These are phyloP conservation scores for Hydrochoerus hydrochaeris DNA, from an alignment of 2,113 vertebrate genomes.

Conservation along the genomic window DNA sequence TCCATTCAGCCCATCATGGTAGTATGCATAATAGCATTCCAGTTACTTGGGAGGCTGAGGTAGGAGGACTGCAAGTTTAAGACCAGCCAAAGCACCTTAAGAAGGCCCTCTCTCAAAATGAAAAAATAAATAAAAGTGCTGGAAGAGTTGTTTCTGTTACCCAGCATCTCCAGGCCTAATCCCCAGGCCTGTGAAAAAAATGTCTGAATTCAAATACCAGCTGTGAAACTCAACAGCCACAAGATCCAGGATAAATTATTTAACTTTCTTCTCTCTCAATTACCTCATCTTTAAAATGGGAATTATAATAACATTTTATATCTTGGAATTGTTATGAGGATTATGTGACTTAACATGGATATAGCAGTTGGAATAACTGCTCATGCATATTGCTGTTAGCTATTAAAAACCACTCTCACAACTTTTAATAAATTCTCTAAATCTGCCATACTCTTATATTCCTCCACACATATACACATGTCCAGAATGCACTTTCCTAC, in stretches of 20 bases:
- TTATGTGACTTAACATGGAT: not conserved
- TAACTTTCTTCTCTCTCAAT: not conserved
- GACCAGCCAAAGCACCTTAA: not conserved
- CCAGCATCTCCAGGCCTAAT: not conserved
- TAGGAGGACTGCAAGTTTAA: not conserved
- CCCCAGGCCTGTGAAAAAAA: not conserved
- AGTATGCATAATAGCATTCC: not conserved
- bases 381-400: not conserved
- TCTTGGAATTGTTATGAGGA: not conserved
- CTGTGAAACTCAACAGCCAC: not conserved
- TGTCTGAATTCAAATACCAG: slow-evolving; percentile 30
- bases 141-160: not conserved
- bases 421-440: not conserved
- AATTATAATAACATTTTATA: not conserved
- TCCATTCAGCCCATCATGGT: not conserved
- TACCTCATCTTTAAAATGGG: not conserved
- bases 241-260: not conserved
- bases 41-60: not conserved
- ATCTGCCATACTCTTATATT: not conserved
- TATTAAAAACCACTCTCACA: not conserved
- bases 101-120: not conserved
- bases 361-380: not conserved
- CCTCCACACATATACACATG: not conserved
- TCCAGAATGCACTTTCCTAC: not conserved
- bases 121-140: not conserved